phyloP scores from a whole-genome alignment of 1,140 invertebrate genomes.

The Limonius californicus region DNA sequence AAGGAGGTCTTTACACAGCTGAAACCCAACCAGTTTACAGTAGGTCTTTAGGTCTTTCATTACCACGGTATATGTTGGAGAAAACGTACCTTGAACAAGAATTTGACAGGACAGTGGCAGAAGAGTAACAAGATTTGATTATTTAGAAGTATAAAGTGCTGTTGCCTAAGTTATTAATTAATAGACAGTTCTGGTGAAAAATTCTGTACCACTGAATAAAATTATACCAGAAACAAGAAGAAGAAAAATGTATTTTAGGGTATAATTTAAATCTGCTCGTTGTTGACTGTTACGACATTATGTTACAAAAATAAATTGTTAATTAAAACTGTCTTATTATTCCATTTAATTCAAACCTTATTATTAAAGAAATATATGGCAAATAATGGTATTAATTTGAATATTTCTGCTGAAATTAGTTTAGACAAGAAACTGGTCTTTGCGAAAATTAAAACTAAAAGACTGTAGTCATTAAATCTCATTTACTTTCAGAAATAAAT shows the following conservation, averaged over 20 bases:
- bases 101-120: constrained; percentile 50
- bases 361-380: no score
- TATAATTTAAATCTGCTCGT: background rate
- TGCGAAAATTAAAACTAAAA: no score
- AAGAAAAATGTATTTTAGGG: background rate
- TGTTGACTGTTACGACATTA: background rate
- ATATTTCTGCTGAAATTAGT: no score
- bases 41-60: constrained; percentile 56
- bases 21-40: constrained; percentile 63
- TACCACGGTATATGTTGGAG: constrained; percentile 65
- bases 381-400: no score
- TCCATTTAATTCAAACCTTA: no score
- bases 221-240: no score
- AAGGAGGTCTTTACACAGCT: constrained; percentile 55
- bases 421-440: no score
- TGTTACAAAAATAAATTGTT: no score
- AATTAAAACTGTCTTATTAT: no score
- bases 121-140: background rate
- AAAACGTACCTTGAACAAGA: constrained; percentile 62
- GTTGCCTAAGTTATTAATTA: background rate
- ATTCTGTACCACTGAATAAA: background rate
- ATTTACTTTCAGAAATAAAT: no score
- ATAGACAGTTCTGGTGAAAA: background rate
- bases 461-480: no score
- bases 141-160: background rate